Evolutionary conservation across 1,140 invertebrate genomes (phyloP).

Genomic region (Pemphigus obesinymphae): DNA sequence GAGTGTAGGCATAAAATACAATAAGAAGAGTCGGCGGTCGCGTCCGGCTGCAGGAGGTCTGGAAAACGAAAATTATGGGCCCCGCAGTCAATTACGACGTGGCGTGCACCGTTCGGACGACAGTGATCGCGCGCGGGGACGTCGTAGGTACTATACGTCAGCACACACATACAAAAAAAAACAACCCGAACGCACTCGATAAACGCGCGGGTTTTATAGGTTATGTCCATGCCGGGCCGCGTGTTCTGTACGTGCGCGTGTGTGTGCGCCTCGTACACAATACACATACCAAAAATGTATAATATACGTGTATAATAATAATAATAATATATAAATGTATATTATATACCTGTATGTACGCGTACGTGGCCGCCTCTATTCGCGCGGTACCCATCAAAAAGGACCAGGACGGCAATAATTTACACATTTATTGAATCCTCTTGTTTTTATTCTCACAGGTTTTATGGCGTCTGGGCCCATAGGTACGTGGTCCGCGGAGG

Average conservation of each 20-base stretch:
- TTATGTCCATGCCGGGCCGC: no score
- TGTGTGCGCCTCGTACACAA: not conserved
- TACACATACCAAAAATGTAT: no score
- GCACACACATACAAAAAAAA: conserved; percentile 28
- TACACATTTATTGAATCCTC: conserved; percentile 39
- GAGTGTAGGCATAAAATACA: no score
- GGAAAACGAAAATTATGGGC: not conserved
- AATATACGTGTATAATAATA: no score
- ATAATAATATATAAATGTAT: no score
- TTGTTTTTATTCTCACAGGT: conserved; percentile 35
- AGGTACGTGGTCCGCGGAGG: no score
- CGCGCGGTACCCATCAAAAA: conserved; percentile 32
- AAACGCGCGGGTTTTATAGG: conserved; percentile 26
- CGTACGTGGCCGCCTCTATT: not conserved
- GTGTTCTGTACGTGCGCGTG: not conserved
- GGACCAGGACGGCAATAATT: conserved; percentile 25
- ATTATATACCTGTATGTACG: not conserved
- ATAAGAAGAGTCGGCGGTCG: not conserved
- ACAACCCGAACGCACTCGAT: conserved; percentile 12
- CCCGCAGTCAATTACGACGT: conserved; percentile 1
- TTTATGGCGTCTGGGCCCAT: conserved; percentile 34
- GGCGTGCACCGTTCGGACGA: not conserved
- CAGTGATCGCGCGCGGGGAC: not conserved
- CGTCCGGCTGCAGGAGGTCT: conserved; percentile 26
- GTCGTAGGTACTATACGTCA: no score